phyloP scores from a whole-genome alignment of 1,140 invertebrate species.

The Tenebrio molitor region DNA sequence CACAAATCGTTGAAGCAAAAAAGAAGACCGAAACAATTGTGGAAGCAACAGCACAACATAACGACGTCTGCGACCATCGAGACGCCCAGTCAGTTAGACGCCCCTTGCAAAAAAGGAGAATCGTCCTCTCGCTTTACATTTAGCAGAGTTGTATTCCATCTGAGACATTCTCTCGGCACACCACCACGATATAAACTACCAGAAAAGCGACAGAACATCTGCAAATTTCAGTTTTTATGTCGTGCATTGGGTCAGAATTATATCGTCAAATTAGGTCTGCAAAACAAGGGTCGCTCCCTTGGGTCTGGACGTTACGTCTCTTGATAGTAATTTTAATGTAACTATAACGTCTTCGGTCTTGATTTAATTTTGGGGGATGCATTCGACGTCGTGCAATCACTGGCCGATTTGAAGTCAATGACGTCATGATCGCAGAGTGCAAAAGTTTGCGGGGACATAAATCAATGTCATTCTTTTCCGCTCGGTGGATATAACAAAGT shows the following conservation, averaged over 20 bases:
- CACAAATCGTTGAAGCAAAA: not conserved
- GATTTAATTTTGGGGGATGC: too few species aligned
- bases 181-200: too few species aligned
- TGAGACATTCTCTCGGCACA: not conserved
- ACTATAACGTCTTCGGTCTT: too few species aligned
- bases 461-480: conserved; percentile 63
- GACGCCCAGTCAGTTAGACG: conserved; percentile 10
- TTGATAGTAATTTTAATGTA: too few species aligned
- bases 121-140: not conserved
- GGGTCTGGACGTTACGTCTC: too few species aligned
- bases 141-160: not conserved
- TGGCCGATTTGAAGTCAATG: not conserved
- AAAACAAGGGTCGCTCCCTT: too few species aligned
- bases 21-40: not conserved
- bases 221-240: conserved; percentile 5
- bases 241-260: not conserved
- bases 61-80: conserved; percentile 18
- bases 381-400: not conserved
- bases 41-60: conserved; percentile 9
- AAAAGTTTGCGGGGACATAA: conserved; percentile 60
- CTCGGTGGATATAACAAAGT: conserved; percentile 60
- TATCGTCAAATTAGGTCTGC: too few species aligned
- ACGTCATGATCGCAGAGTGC: conserved; percentile 29
- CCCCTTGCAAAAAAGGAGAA: conserved; percentile 6
- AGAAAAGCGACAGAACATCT: not conserved